Percentiles rank a stretch among this genome's conserved stretches.
Conservation (phyloP, 2,888 invertebrate genomes). For the Theristus sp. region DNA sequence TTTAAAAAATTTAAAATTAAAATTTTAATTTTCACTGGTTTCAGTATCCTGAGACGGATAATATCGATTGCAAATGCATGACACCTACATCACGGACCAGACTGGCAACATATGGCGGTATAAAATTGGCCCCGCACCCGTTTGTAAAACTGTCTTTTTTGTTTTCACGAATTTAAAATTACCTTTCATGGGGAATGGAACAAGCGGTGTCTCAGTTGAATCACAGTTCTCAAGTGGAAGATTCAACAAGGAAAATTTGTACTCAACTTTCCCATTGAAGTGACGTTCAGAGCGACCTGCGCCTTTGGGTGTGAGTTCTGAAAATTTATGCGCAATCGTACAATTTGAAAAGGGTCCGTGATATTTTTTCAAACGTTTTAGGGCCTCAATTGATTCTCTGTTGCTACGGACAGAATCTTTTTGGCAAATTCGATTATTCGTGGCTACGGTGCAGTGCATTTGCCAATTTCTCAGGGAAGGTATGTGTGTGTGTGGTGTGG, state of each 20-base stretch:
- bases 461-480: constrained; percentile 51
- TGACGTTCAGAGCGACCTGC: constrained; percentile 72
- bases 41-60: not conserved
- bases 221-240: not conserved
- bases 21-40: too few relatives aligned
- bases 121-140: too few relatives aligned
- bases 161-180: too few relatives aligned
- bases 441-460: constrained; percentile 63
- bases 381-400: constrained; percentile 68
- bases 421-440: constrained; percentile 61
- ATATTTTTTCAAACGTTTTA: too few relatives aligned
- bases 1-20: too few relatives aligned
- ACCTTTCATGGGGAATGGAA: not conserved
- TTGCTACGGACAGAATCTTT: constrained; percentile 58
- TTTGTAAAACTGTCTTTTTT: too few relatives aligned
- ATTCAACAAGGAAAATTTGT: constrained; percentile 33
- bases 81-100: not conserved
- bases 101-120: not conserved
- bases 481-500: too few relatives aligned
- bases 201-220: not conserved
- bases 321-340: not conserved
- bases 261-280: constrained; percentile 68
- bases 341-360: too few relatives aligned
- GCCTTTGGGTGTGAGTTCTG: constrained; percentile 57
- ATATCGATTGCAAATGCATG: not conserved